Evolutionary conservation across 2,888 invertebrate species (phyloP), one percentile per base, ranked within the genome.

Genomic region (Tenthredo notha): DNA sequence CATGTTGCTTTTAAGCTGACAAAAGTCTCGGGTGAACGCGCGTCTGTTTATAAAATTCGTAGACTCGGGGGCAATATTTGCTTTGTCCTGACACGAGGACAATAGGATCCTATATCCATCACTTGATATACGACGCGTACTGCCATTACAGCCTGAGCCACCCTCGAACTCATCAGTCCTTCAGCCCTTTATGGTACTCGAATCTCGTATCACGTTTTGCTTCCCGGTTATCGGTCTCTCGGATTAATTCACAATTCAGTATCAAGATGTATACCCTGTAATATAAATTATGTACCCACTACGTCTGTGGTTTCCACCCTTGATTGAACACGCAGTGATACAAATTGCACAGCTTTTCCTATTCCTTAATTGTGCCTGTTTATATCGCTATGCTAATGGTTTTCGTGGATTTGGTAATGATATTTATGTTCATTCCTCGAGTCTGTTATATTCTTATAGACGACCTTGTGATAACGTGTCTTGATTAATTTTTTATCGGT

Each of bases 21-120:
- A 80, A 61, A 61, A 80, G 80, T 80, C 58, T 80, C 80, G 80
- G 80, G 80, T 80, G 80, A 61, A 80, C 61, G 80, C 61, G 80
- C 40, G 80, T 80, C 33, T 80, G 80, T 83, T 83, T 83, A 61
- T 70, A 67, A 74, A 83, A 83, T 83, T 83, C 83, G 86, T 87
- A 86, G 90, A 91, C 89, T 90, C 89, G 92, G 91, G 92, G 92
- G 91, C 91, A 92, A 92, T 92, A 92, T 92, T 92, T 92, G 92
- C 91, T 87, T 90, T 90, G 88, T 88, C 87, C 90, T 91, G 92
- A 92, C 91, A 90, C 90, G 89, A 90, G 90, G 92, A 92, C 92
- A 92, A 92, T 92, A 89, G 91, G 90, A 89, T 83, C 83, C 90
- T 90, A 90, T 90, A 90, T 89, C 90, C 89, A 88, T 89, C 90